These are phyloP conservation scores for Carlito syrichta DNA, from an alignment of 2,113 vertebrate genomes.

Conservation along the genomic window DNA sequence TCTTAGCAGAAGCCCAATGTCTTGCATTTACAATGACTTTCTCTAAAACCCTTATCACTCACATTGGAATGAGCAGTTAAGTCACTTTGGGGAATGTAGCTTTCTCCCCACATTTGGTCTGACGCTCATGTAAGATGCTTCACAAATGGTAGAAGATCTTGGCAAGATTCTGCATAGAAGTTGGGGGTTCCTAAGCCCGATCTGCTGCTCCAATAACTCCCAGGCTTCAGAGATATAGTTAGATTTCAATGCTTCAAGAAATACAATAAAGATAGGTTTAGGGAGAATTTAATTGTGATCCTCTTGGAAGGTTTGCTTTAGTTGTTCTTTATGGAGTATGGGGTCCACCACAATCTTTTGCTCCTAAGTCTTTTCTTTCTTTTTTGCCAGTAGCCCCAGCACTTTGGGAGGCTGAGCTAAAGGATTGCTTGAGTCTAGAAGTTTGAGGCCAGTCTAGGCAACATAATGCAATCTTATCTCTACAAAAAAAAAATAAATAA, in stretches of 20 bases:
- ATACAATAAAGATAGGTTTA: background rate
- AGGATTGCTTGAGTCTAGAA: too few relatives aligned
- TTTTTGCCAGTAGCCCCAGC: too few relatives aligned
- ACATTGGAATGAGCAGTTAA: background rate
- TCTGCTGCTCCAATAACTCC: background rate
- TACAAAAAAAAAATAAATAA: too few relatives aligned
- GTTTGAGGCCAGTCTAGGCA: too few relatives aligned
- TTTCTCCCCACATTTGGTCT: background rate
- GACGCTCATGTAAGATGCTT: background rate
- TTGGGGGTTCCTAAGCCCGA: background rate
- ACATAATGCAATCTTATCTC: too few relatives aligned
- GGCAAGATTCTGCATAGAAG: background rate
- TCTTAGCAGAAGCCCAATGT: background rate
- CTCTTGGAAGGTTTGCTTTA: background rate
- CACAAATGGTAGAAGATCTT: background rate
- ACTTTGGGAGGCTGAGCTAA: too few relatives aligned
- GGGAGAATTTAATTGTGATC: background rate
- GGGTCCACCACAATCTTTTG: background rate
- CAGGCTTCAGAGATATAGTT: background rate
- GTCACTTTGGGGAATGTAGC: background rate
- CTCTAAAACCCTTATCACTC: background rate
- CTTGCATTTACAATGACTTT: background rate
- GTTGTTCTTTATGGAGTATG: background rate
- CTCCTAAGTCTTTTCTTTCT: too few relatives aligned
- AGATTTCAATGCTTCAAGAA: background rate